phyloP scores from a whole-genome alignment of 2,113 vertebrate genomes.

The Thinocorus orbignyianus region DNA sequence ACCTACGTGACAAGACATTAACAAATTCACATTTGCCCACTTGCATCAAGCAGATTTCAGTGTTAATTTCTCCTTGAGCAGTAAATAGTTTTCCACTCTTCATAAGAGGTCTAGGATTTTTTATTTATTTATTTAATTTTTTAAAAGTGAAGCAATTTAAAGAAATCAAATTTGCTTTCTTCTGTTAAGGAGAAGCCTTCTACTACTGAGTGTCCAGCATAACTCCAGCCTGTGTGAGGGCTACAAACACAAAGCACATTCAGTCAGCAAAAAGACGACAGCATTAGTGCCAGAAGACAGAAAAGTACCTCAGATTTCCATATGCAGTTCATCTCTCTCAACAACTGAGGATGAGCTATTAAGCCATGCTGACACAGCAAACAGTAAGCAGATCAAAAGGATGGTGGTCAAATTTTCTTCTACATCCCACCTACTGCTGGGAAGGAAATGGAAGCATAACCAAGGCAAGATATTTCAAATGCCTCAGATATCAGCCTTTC shows the following conservation, averaged over 20 bases:
- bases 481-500: neutral
- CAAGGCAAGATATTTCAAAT: neutral
- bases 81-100: neutral
- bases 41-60: neutral
- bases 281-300: neutral
- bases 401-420: neutral
- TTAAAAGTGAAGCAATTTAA: neutral
- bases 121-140: neutral
- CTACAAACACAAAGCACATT: neutral
- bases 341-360: neutral
- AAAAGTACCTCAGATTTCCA: neutral
- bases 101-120: neutral
- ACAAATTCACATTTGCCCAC: neutral
- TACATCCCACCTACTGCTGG: neutral
- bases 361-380: neutral
- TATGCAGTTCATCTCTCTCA: neutral
- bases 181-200: neutral
- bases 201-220: neutral
- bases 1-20: neutral
- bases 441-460: conserved; percentile 16
- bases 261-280: neutral
- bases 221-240: neutral
- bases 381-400: neutral
- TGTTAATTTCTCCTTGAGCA: neutral
- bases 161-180: neutral